These are phyloP conservation scores for Amaurobius ferox DNA, from an alignment of 2,888 invertebrate genomes.

Conservation along the genomic window DNA sequence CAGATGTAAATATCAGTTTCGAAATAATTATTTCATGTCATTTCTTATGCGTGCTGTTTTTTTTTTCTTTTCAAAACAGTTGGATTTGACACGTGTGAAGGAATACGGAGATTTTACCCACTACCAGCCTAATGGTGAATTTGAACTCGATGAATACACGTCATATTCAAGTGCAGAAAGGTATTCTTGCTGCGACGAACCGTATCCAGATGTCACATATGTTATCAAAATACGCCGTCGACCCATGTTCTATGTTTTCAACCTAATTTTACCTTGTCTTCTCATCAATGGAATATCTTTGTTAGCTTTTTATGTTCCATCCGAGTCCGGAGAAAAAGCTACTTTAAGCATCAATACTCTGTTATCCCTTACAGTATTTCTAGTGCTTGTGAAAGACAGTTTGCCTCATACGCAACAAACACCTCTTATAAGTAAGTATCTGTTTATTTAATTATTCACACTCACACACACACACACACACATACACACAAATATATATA, in stretches of 20 bases:
- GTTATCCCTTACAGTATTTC: constrained; percentile 91
- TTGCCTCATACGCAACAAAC: constrained; percentile 91
- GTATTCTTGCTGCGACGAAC: constrained; percentile 85
- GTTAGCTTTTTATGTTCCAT: constrained; percentile 90
- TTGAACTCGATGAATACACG: constrained; percentile 87
- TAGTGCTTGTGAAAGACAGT: constrained; percentile 91
- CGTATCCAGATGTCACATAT: constrained; percentile 90
- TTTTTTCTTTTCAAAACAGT: constrained; percentile 78
- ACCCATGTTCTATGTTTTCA: constrained; percentile 91
- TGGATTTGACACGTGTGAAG: constrained; percentile 86
- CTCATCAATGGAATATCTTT: constrained; percentile 90
- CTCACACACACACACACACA: neutral
- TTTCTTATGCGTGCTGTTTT: no score
- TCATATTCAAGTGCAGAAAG: constrained; percentile 85
- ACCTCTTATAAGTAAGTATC: constrained; percentile 87
- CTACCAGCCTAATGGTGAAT: constrained; percentile 94
- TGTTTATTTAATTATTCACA: neutral
- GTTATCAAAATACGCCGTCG: constrained; percentile 85
- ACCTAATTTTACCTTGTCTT: constrained; percentile 88
- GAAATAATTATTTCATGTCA: no score
- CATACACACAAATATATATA: no score
- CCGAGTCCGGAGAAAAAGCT: constrained; percentile 91
- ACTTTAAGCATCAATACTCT: constrained; percentile 90
- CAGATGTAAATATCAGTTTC: no score
- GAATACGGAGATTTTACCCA: constrained; percentile 90